These are phyloP conservation scores for Mus spicilegus DNA, from an alignment of 2,113 vertebrate species.

Conservation along the genomic window DNA sequence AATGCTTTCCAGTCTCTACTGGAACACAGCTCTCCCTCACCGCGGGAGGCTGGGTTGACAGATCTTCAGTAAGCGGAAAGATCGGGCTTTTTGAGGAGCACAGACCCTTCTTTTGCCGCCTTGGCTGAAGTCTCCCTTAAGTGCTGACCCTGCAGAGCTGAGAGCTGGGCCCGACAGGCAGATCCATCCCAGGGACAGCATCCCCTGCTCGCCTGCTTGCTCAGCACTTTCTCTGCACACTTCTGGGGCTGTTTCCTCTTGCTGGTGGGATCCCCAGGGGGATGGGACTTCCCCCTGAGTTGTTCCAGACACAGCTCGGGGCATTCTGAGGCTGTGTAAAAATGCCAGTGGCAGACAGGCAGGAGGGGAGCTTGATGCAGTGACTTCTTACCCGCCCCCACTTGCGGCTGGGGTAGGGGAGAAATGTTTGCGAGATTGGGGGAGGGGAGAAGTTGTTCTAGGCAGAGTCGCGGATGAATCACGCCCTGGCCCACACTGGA, in stretches of 20 bases:
- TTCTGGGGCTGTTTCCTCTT: constrained; percentile 76
- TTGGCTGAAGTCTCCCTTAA: neutral
- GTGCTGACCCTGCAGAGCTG: neutral
- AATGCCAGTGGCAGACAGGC: constrained; percentile 64
- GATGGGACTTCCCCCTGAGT: neutral
- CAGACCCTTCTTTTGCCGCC: neutral
- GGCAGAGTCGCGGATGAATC: constrained; percentile 71
- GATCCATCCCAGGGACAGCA: neutral
- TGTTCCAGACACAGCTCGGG: constrained; percentile 70
- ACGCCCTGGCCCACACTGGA: constrained; percentile 60
- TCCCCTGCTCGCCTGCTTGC: constrained; percentile 27
- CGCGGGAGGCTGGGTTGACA: neutral
- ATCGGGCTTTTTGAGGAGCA: neutral
- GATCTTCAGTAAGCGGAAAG: neutral
- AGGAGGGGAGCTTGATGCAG: neutral
- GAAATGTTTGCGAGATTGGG: constrained; percentile 38
- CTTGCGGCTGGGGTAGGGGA: neutral
- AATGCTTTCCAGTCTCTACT: neutral
- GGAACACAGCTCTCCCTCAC: neutral
- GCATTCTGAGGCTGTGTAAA: constrained; percentile 69
- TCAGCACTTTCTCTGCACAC: constrained; percentile 69
- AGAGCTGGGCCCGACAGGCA: neutral
- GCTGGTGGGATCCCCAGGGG: constrained; percentile 62
- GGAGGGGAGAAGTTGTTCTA: constrained; percentile 59
- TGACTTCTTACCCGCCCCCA: neutral